Conservation (phyloP, 2,888 invertebrate species). For the Tipula unca region DNA sequence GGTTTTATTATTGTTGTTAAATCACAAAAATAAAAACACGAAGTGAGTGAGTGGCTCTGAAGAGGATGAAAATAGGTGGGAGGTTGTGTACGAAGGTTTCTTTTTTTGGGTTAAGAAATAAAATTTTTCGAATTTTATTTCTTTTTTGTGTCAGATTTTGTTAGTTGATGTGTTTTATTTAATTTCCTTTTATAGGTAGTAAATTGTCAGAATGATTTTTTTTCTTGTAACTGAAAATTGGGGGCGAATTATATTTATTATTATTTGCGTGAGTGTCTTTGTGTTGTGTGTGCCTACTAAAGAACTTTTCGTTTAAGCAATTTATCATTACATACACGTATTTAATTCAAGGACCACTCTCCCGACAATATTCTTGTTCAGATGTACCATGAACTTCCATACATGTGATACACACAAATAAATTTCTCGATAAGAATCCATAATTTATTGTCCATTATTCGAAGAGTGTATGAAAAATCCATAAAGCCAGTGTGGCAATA, state of each 20-base stretch:
- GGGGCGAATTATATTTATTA: not conserved
- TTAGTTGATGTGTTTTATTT: conserved; percentile 14
- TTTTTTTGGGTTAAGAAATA: not conserved
- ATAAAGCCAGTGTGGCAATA: no score
- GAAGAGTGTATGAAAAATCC: not conserved
- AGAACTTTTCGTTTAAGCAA: not conserved
- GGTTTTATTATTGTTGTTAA: not conserved
- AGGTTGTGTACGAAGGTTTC: not conserved
- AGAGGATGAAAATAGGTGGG: not conserved
- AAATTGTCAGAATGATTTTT: not conserved
- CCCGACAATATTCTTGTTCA: no score
- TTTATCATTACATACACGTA: not conserved
- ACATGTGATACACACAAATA: not conserved
- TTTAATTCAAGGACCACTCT: not conserved
- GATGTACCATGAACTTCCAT: no score
- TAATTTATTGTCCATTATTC: not conserved
- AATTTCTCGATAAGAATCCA: not conserved
- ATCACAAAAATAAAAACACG: not conserved
- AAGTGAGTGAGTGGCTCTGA: not conserved
- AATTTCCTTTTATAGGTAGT: not conserved
- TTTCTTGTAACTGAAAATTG: not conserved
- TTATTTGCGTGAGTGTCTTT: not conserved
- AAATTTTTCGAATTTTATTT: not conserved
- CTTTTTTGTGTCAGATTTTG: conserved; percentile 2
- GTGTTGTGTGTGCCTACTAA: not conserved